Base-by-base conservation (phyloP, 2,888 invertebrate species). In the Andrena bicolor region DNA sequence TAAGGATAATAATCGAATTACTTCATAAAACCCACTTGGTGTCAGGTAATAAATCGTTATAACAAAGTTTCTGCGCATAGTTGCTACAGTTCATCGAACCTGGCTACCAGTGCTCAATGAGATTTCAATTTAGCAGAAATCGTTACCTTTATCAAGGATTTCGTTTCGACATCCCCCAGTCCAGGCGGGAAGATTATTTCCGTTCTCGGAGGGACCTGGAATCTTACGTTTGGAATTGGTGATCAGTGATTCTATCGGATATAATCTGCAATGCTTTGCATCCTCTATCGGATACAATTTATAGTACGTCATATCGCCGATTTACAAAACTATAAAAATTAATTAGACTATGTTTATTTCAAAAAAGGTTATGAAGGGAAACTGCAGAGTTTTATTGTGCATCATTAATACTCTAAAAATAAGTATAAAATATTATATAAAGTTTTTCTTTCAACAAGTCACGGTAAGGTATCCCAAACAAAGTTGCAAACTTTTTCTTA, bases 61-160 rank as follows among this genome's bases (percentile, higher is more conserved):
- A 53, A 73, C 60, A 53, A 51, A 72, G 53, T 72, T 66, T 35
- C 30, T 41, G 35, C 49, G 32, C 72, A 58, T 60, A 51, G 72
- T 68, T 71, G 63, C 58, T 68, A 64, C 69, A 65, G 63, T 68
- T 66, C 49, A 26, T 61, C 56, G 68, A 72, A 64, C 64, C 32
- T 51, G 23, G 64, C 65, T 64, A 23, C 20, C 61, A 48, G 5
- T 30, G 60, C 49, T 80, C 65, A 58, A 65, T 51, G 76, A 68
- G 80, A 76, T 80, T 72, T 76, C 80, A 76, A 73, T 80, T 80
- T 76, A 68, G 58, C 72, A 60, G 51, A 48, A 76, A 76, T 73
- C 80, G 72, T 68, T 76, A 69, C 68, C 74, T 53, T 58, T 13
- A 20, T 56, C 58, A 64, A 69, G 63, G 71, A 76, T 63, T 64